A percentile compares a stretch with the other conserved stretches of the same genome.
Conservation (phyloP, 2,113 vertebrate genomes). For the Entelurus aequoreus region DNA sequence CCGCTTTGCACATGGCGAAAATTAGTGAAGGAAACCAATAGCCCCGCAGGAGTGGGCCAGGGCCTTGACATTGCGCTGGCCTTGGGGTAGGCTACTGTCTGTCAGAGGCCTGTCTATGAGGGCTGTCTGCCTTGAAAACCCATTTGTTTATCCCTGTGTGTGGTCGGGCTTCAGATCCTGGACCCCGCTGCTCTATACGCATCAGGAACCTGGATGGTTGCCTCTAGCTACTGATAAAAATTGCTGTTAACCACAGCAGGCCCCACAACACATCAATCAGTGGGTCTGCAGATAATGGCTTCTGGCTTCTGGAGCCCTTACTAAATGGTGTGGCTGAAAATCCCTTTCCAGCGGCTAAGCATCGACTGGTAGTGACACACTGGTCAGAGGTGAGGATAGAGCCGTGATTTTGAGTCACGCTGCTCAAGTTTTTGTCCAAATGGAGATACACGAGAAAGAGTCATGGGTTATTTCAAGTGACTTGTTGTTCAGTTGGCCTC, state of each 20-base stretch:
- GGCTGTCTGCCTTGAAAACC: slow-evolving; percentile 74
- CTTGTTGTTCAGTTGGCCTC: slow-evolving; percentile 46
- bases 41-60: slow-evolving; percentile 78
- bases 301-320: slow-evolving; percentile 69
- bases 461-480: slow-evolving; percentile 50
- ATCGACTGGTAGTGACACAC: slow-evolving; percentile 69
- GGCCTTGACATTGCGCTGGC: slow-evolving; percentile 79
- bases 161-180: slow-evolving; percentile 74
- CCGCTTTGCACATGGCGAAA: slow-evolving; percentile 77
- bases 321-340: slow-evolving; percentile 74
- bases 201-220: slow-evolving; percentile 80
- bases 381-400: slow-evolving; percentile 69
- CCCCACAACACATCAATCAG: slow-evolving; percentile 87
- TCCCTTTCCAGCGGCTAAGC: slow-evolving; percentile 85
- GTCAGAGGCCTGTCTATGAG: slow-evolving; percentile 62
- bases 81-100: slow-evolving; percentile 78
- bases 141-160: slow-evolving; percentile 88
- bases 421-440: slow-evolving; percentile 66
- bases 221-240: slow-evolving; percentile 92
- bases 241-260: slow-evolving; percentile 85
- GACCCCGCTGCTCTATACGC: slow-evolving; percentile 74
- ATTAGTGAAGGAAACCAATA: slow-evolving; percentile 84
- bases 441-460: slow-evolving; percentile 61
- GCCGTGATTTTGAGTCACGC: slow-evolving; percentile 74
- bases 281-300: slow-evolving; percentile 78